Evolutionary conservation across 92 coral and sea anemone species (phyloP).

Genomic region (Porites divaricata): DNA sequence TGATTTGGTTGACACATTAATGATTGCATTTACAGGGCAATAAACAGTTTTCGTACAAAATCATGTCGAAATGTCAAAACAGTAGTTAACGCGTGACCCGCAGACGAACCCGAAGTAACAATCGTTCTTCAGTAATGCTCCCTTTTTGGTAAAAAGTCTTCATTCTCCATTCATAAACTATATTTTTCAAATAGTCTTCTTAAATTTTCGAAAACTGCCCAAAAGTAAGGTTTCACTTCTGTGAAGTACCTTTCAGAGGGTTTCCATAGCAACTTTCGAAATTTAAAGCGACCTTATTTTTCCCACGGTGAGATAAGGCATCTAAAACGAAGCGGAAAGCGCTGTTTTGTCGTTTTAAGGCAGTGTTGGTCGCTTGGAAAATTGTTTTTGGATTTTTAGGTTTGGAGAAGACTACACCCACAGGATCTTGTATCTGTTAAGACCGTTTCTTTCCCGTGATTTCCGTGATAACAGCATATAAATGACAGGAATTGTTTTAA

Average conservation of each 20-base stretch:
- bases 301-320: constrained; percentile 55
- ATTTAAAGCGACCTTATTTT: constrained; percentile 6
- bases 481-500: neutral
- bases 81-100: neutral
- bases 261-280: constrained; percentile 30
- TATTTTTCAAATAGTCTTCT: too few relatives aligned
- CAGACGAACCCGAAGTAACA: neutral
- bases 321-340: constrained; percentile 17
- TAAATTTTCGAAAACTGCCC: neutral
- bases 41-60: neutral
- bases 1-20: neutral
- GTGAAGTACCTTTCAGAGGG: constrained; percentile 27
- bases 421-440: neutral
- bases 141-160: neutral
- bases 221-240: neutral
- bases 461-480: neutral
- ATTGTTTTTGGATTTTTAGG: neutral
- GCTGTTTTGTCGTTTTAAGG: neutral
- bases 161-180: neutral
- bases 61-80: neutral
- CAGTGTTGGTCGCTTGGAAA: constrained; percentile 5
- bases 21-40: constrained; percentile 4
- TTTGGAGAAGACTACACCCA: neutral
- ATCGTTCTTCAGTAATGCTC: neutral
- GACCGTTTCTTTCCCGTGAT: neutral